Percentiles rank a stretch among this genome's conserved stretches.
These are phyloP conservation scores for Saguinus midas DNA, from an alignment of 2,113 vertebrate species.

Conservation along the genomic window DNA sequence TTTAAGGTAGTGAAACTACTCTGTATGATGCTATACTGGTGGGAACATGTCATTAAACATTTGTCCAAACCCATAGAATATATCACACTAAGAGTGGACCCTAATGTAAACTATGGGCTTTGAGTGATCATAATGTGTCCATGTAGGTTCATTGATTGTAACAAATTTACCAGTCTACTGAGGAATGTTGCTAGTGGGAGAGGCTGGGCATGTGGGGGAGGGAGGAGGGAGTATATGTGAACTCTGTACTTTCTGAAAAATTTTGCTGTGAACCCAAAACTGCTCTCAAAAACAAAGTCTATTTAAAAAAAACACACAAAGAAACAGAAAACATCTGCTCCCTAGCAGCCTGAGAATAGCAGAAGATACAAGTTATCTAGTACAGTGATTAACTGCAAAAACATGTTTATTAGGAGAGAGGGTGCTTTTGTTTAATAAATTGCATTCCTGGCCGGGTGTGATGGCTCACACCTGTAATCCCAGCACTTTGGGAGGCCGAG, in stretches of 20 bases:
- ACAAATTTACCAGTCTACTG: background rate
- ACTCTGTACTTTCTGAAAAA: conserved; percentile 11
- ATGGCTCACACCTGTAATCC: too few relatives aligned
- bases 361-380: background rate
- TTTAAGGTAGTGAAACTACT: background rate
- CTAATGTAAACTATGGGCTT: background rate
- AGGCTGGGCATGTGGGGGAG: background rate
- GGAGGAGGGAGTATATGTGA: background rate
- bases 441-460: too few relatives aligned
- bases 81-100: background rate
- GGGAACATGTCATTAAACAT: background rate
- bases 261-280: conserved; percentile 22
- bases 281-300: conserved; percentile 23
- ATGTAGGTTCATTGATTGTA: background rate
- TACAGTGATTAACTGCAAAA: background rate
- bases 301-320: background rate
- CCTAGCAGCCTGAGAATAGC: background rate
- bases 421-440: conserved; percentile 2
- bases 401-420: background rate
- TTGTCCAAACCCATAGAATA: background rate
- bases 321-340: conserved; percentile 34
- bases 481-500: too few relatives aligned
- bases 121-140: background rate
- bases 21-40: background rate
- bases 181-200: background rate